Conservation (phyloP, 2,888 invertebrate genomes). For the Leptopterna dolabrata region DNA sequence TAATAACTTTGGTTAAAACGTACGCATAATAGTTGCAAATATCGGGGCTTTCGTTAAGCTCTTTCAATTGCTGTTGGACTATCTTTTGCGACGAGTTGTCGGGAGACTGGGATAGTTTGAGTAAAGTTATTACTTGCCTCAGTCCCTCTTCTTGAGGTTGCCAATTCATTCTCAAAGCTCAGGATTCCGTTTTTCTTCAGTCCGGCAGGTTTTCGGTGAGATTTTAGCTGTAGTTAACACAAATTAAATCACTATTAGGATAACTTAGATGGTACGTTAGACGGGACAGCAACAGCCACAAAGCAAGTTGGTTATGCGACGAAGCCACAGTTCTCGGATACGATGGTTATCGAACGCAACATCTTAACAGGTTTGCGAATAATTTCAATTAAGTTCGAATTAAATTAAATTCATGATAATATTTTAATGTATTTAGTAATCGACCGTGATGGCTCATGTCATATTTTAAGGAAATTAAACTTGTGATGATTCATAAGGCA, state of each 20-base stretch:
- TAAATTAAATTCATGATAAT: neutral
- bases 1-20: constrained; percentile 92
- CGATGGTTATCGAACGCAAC: neutral
- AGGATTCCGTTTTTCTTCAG: neutral
- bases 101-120: constrained; percentile 98
- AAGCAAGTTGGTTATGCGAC: neutral
- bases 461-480: too few relatives aligned
- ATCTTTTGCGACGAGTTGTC: constrained; percentile 95
- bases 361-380: neutral
- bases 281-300: neutral
- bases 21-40: constrained; percentile 99
- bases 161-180: constrained; percentile 71
- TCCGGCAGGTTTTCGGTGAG: neutral
- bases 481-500: too few relatives aligned
- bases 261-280: neutral
- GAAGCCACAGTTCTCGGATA: neutral
- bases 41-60: constrained; percentile 96
- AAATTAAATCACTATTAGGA: neutral
- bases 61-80: constrained; percentile 98
- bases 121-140: constrained; percentile 94
- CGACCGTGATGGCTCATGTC: too few relatives aligned
- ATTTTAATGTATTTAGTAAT: neutral
- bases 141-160: constrained; percentile 97
- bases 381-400: neutral
- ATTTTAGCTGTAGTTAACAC: neutral